Evolutionary conservation across 2,888 invertebrate genomes (phyloP), one percentile per base, ranked within the genome.

Genomic region (Himalopsyche anomala): DNA sequence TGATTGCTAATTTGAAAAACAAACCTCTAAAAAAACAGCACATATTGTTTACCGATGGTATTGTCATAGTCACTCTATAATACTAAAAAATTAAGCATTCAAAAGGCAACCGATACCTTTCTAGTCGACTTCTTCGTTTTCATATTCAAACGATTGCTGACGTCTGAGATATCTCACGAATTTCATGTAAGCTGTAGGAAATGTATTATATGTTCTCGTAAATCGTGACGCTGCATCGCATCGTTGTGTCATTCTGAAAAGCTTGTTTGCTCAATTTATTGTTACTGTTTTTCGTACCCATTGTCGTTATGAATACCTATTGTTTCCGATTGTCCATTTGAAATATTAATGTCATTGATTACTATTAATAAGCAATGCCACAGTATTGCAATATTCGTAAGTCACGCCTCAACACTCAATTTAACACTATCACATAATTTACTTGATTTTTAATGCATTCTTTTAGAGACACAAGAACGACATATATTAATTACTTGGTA

Each of bases 241-340:
- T 62, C 62, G 19, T 62, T 19, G 62, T 62, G 62, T 62, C 62
- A 19, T 62, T 62, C 28, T 6, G 28, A 62, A 62, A 62, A 62
- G 19, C 62, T 62, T 62, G 62, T 62, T 62, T 62, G 9, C 15
- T 62, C 62, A 62, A 62, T 28, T 62, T 62, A 28, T 62, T n/a
- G 62, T 62, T 62, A 62, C 62, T 19, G 62, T 62, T 19, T 62
- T 62, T 62, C 56, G 62, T 62, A 19, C 62, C 62, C 62, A 62
- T 62, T 62, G 62, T 62, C n/a, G 62, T 62, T 62, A 19, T 62
- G 62, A 62, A 28, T 19, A 28, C 62, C 62, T 28, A 62, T 62
- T 62, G 62, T 62, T 62, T 62, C 62, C 62, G 4, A 62, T 62
- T 62, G 62, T 62, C 19, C 62, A 62, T 62, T 62, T 9, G 8